A percentile compares a stretch with the other conserved stretches of the same genome.
phyloP scores from a whole-genome alignment of 2,888 invertebrate genomes.

The Ramazzottius varieornatus region DNA sequence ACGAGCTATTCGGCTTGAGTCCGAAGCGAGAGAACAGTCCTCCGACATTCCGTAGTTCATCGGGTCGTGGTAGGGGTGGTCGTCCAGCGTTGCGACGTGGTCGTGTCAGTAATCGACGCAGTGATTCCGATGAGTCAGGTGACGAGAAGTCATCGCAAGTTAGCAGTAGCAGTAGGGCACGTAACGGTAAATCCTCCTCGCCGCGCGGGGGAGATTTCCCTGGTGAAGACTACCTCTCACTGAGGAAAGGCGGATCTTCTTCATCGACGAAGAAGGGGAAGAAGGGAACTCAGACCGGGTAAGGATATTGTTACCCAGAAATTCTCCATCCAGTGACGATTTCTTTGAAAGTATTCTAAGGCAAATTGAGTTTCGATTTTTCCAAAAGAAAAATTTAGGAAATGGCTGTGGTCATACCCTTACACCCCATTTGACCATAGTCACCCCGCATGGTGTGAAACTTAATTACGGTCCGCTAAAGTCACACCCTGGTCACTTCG shows the following conservation, averaged over 20 bases:
- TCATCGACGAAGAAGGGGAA: background rate
- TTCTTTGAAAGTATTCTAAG: background rate
- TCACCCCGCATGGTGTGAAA: no score
- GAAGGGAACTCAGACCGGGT: background rate
- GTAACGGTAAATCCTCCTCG: background rate
- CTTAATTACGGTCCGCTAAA: no score
- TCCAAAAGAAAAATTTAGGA: background rate
- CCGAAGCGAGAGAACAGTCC: background rate
- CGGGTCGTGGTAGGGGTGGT: background rate
- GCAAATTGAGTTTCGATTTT: background rate
- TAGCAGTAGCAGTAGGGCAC: background rate
- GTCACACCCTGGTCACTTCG: no score
- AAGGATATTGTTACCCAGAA: background rate
- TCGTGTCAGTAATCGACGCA: background rate
- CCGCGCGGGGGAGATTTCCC: no score
- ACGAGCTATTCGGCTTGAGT: background rate
- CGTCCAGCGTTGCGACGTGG: background rate
- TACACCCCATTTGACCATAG: no score
- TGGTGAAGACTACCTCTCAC: no score
- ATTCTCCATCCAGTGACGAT: background rate
- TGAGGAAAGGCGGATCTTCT: no score
- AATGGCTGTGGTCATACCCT: no score
- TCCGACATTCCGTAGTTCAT: background rate
- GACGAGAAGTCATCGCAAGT: background rate
- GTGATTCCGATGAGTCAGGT: background rate